Evolutionary conservation across 2,888 invertebrate species (phyloP).

Genomic region (Conomelus anceps): DNA sequence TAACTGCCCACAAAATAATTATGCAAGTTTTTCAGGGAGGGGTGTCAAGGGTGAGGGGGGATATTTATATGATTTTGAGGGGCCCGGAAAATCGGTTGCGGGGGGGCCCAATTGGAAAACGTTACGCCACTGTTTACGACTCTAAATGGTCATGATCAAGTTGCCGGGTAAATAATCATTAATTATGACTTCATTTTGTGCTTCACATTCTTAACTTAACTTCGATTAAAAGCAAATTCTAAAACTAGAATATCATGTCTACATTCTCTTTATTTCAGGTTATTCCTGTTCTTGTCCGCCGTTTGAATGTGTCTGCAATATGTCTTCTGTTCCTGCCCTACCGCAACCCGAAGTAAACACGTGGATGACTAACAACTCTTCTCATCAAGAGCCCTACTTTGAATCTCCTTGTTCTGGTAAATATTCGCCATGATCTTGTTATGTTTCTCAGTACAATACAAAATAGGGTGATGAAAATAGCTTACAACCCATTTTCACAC

Average conservation of each 20-base stretch:
- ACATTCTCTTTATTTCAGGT: constrained; percentile 15
- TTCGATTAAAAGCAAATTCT: neutral
- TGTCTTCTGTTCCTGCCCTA: constrained; percentile 32
- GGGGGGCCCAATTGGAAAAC: too few relatives aligned
- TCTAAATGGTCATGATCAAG: neutral
- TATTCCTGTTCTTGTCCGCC: constrained; percentile 60
- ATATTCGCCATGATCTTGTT: too few relatives aligned
- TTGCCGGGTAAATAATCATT: neutral
- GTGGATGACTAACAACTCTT: constrained; percentile 7
- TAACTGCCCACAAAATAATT: too few relatives aligned
- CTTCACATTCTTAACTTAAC: neutral
- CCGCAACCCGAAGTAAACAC: neutral
- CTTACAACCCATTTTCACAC: neutral
- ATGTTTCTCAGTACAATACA: too few relatives aligned
- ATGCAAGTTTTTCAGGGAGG: too few relatives aligned
- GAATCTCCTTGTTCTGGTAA: neutral
- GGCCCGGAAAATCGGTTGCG: too few relatives aligned
- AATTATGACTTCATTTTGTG: neutral
- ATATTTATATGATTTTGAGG: too few relatives aligned
- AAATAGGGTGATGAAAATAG: too few relatives aligned
- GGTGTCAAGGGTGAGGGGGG: too few relatives aligned
- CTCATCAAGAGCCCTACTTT: constrained; percentile 4
- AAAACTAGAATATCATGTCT: neutral
- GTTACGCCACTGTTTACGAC: too few relatives aligned
- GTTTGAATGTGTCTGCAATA: constrained; percentile 63